A percentile compares a stretch with the other conserved stretches of the same genome.
Conservation (phyloP, 2,113 vertebrate genomes). For the Globicephala melas region DNA sequence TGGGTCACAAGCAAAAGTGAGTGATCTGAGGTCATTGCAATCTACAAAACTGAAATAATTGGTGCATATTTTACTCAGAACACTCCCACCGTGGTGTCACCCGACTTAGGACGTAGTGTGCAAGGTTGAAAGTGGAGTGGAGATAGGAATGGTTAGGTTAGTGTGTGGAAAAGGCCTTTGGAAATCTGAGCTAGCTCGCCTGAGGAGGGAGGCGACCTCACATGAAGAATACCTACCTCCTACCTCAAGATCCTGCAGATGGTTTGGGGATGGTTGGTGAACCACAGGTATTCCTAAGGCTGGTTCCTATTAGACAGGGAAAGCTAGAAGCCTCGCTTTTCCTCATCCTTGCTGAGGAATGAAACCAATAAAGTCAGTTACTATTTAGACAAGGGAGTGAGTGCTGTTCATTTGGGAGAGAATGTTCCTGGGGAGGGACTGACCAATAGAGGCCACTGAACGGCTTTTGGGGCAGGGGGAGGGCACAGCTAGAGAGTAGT, state of each 20-base stretch:
- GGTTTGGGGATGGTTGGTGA: conserved; percentile 60
- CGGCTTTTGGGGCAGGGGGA: neutral
- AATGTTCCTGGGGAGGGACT: neutral
- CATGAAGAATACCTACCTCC: conserved; percentile 63
- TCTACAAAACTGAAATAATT: neutral
- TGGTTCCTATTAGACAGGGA: conserved; percentile 66
- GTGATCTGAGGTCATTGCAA: neutral
- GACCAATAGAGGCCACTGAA: neutral
- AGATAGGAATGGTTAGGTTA: neutral
- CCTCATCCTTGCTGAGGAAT: conserved; percentile 53
- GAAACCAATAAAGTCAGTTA: conserved; percentile 52
- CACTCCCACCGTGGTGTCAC: neutral
- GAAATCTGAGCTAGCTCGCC: neutral
- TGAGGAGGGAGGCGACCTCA: conserved; percentile 49
- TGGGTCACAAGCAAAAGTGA: neutral
- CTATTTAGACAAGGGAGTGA: conserved; percentile 59
- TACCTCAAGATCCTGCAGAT: conserved; percentile 57
- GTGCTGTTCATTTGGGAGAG: neutral
- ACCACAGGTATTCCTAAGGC: conserved; percentile 70
- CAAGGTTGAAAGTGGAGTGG: neutral
- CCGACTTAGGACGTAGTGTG: neutral
- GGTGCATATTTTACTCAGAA: neutral
- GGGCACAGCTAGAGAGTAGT: neutral
- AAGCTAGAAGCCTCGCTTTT: conserved; percentile 51
- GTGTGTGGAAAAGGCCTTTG: conserved; percentile 19